phyloP scores from a whole-genome alignment of 2,888 invertebrate species.

The Tetragonula carbonaria region DNA sequence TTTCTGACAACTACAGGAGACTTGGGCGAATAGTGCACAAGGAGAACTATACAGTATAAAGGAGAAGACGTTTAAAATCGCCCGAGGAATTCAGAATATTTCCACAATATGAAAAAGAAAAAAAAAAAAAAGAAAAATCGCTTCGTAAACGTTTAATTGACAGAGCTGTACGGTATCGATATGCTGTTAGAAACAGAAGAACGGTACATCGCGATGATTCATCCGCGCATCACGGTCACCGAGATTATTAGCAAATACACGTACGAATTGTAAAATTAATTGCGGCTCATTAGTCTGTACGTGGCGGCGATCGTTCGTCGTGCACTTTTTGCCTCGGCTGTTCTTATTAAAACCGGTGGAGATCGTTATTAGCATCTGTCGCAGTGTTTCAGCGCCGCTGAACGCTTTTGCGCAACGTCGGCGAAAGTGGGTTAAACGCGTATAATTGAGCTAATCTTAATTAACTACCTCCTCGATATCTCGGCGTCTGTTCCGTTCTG shows the following conservation, averaged over 20 bases:
- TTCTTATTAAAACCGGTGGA: constrained; percentile 55
- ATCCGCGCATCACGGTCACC: constrained; percentile 37
- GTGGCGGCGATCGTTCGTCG: constrained; percentile 12
- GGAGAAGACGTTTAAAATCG: neutral
- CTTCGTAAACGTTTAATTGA: constrained; percentile 50
- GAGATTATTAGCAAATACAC: constrained; percentile 45
- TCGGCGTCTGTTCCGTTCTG: constrained; percentile 1
- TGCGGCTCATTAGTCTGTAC: constrained; percentile 33
- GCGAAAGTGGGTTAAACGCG: constrained; percentile 64
- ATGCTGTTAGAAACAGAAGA: constrained; percentile 29
- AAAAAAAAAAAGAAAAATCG: neutral
- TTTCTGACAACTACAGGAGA: no score
- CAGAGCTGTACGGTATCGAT: neutral
- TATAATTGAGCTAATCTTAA: constrained; percentile 64
- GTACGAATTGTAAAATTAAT: constrained; percentile 51
- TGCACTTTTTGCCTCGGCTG: constrained; percentile 37
- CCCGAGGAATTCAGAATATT: neutral
- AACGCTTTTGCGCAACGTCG: constrained; percentile 54
- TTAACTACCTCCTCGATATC: constrained; percentile 45
- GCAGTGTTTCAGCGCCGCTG: constrained; percentile 39
- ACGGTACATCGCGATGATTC: constrained; percentile 59
- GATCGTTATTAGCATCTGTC: constrained; percentile 67
- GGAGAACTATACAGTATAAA: no score
- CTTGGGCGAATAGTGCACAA: no score
- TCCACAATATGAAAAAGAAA: neutral